Conservation (phyloP, 2,797 vertebrate species). For the Gorsachius magnificus region DNA sequence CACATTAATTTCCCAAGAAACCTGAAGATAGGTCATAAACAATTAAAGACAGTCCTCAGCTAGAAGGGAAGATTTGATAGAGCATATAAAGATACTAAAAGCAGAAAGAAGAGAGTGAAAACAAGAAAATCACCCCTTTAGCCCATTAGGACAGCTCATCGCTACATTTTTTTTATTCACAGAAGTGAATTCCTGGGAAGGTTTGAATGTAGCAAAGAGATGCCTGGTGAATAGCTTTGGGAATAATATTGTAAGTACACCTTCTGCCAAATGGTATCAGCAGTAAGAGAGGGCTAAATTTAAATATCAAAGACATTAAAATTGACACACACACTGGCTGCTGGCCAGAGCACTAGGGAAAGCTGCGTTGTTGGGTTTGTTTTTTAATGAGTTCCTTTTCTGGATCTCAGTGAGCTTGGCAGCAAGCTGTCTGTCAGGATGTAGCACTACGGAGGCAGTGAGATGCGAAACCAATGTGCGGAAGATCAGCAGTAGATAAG, state of each 20-base stretch:
- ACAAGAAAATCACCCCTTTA: background rate
- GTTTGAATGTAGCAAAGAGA: background rate
- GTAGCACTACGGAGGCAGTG: background rate
- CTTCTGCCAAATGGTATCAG: constrained; percentile 45
- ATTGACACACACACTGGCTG: constrained; percentile 45
- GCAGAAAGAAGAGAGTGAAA: background rate
- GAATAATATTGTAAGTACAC: constrained; percentile 9
- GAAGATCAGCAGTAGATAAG: constrained; percentile 18
- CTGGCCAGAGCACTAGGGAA: constrained; percentile 21
- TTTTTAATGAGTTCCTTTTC: constrained; percentile 30
- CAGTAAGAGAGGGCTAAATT: constrained; percentile 36
- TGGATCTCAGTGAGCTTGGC: background rate
- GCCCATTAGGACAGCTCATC: background rate
- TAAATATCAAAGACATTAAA: constrained; percentile 64
- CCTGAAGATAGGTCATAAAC: background rate
- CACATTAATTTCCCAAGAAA: background rate
- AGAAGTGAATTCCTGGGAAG: background rate
- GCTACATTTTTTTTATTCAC: background rate
- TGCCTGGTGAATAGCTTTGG: background rate
- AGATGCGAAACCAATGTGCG: background rate
- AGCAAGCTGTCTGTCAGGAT: constrained; percentile 24
- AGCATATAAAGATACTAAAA: background rate
- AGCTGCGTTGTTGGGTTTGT: background rate
- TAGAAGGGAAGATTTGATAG: background rate
- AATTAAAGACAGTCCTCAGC: background rate